Evolutionary conservation across 2,888 invertebrate genomes (phyloP), one percentile per base, ranked within the genome.

Genomic region (Anticlea derivata): DNA sequence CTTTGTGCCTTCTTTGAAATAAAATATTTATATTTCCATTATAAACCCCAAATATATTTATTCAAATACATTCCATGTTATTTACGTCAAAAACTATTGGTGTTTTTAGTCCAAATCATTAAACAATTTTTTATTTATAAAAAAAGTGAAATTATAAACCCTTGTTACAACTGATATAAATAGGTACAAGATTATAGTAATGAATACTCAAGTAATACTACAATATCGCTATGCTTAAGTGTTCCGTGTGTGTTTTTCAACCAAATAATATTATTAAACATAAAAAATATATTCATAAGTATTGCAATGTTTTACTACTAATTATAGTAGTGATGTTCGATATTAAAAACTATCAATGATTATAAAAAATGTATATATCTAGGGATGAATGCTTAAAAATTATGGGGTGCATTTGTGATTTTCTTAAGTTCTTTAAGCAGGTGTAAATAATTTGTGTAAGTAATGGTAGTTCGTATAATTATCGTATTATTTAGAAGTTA

Each of bases 371-470:
- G 83, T 84, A 84, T 17, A 1, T 37, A 37, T 2, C 17, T 31
- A 68, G 72, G 63, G 70, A 47, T 80, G 75, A 79, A 77, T 79
- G 83, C 82, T 86, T 82, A 74, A 67, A 69, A 70, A 66, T 69
- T 58, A 41, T 41, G 72, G 71, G 78, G 77, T 83, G 78, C 79
- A 81, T 83, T 82, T 82, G 78, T 78, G 75, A 80, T 74, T 83
- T 65, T 75, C 70, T 74, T 83, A 74, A 58, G 68, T 76, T 81
- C 63, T 72, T 48, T 73, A 75, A 78, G 72, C 79, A 64, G 71
- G 69, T 89, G 88, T 89, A 89, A 84, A 88, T 87, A 89, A 75
- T 83, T 84, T 84, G 60, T 75, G 74, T 87, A 85, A 86, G 85
- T 83, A 84, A 80, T 70, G 61, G 68, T 83, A 79, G 74, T 76